Base-by-base conservation (phyloP, 2,888 invertebrate genomes). In the Tillus elongatus region DNA sequence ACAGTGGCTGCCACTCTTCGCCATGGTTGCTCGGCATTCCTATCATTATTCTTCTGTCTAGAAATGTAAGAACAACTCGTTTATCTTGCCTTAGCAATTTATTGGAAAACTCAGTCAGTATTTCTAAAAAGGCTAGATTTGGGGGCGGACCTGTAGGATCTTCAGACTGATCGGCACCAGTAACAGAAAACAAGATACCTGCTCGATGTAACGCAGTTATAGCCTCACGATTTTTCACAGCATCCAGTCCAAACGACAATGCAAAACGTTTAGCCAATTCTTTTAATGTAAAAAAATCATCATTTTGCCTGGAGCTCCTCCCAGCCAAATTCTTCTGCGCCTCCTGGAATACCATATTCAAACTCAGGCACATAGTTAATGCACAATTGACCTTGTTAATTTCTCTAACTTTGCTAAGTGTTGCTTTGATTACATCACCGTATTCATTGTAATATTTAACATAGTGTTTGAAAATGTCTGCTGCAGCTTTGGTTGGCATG, bases 381-480 rank as follows among this genome's bases (percentile, higher is more conserved):
- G 97, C 92, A 66, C 95, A 96, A 62, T 85, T 87, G 28, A 92
- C 83, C 69, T 95, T 96, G 70, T 95, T 95, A 53, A 96, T 92
- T 70, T 99, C 98, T 49, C 97, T 76, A 8, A 95, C 91, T 69
- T 97, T 97, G 52, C 89, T 88, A 52, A 99, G 70, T 6, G 97
- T 95, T 19, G 91, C 86, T 70, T 99, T 99, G 49, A 98, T 85
- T 35, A 97, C 96, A 67, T 97, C 97, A 33, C 97, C 96, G 67
- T 95, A 97, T 67, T 97, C 95, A 63, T 93, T 92, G 68, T 95
- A 95, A 64, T 90, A 95, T 81, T 90, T 92, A 41, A 95, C 91
- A 65, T 98, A 98, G 64, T 96, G 90, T 63, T 93, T 92, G 68
- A 98, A 95, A 39, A 98, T 85, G 61, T 91, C 89, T 0, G 93